Evolutionary conservation across 2,113 vertebrate species (phyloP), one percentile per base, ranked within the genome.

Genomic region (Sturnira hondurensis): DNA sequence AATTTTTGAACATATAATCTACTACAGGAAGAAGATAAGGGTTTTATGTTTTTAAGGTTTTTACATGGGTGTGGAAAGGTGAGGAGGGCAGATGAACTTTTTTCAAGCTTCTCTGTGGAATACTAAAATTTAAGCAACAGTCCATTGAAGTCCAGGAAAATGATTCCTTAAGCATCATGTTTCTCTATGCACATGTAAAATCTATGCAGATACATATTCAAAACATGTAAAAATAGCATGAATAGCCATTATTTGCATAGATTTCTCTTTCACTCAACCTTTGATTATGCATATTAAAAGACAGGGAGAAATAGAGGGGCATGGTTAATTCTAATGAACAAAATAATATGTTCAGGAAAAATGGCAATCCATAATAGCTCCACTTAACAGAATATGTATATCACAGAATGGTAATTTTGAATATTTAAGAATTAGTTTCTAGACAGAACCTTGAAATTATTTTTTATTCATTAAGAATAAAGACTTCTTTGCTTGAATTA

Each of bases 281-380:
- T 91, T 38, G 38, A 83, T 94, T 70, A 89, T 68, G 95, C 67
- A 78, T 84, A 94, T 94, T 97, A 95, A 95, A 93, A 80, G 67
- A 92, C 6, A 80, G 58, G 71, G 36, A 50, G 36, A 85, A 36
- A 33, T 28, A 70, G 31, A 92, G 80, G 16, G 38, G 43, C 22
- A 85, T 38, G n/a, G 20, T 38, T 93, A 91, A 94, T 93, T 96
- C 61, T 89, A 93, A 70, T 38, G 61, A 94, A 63, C 38, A 58
- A 92, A 94, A 81, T 52, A 70, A 87, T 86, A 63, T 83, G 91
- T 52, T 86, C 33, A 67, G 78, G 47, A 67, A 56, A 73, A 86
- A 67, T 56, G 19, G 58, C 31, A 71, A 92, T 52, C 54, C 33
- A 17, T 45, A 86, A 77, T 28, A 61, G 41, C 24, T 63, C 43